Conservation (phyloP, 2,113 vertebrate species). For the Murina feae region DNA sequence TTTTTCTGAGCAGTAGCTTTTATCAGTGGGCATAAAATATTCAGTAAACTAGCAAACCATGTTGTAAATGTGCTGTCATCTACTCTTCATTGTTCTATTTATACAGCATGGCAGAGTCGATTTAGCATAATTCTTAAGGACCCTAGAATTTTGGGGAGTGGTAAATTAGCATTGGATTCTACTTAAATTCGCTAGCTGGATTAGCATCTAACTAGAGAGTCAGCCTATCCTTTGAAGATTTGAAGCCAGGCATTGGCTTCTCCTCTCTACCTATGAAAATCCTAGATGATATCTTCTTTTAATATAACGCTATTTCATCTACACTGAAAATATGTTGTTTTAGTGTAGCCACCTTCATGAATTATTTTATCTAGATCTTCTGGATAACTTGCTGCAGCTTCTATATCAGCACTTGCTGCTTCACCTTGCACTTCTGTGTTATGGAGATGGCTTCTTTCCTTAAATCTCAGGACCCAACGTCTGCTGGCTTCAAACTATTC, state of each 20-base stretch:
- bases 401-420: not conserved
- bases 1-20: not conserved
- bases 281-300: not conserved
- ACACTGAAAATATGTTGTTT: not conserved
- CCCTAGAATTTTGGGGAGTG: not conserved
- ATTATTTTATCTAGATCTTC: not conserved
- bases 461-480: not conserved
- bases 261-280: not conserved
- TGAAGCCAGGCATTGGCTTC: not conserved
- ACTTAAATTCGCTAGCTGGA: not conserved
- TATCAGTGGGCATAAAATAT: not conserved
- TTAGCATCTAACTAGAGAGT: not conserved
- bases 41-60: not conserved
- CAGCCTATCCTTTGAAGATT: not conserved
- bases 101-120: not conserved
- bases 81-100: not conserved
- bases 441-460: not conserved
- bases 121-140: not conserved
- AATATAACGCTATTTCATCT: no score
- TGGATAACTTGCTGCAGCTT: not conserved
- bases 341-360: not conserved
- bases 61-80: not conserved
- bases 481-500: not conserved
- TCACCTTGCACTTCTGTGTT: not conserved
- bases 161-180: not conserved